A percentile compares a stretch with the other conserved stretches of the same genome.
These are phyloP conservation scores for Zaprionus taronus DNA, from an alignment of 1,140 invertebrate genomes.

Conservation along the genomic window DNA sequence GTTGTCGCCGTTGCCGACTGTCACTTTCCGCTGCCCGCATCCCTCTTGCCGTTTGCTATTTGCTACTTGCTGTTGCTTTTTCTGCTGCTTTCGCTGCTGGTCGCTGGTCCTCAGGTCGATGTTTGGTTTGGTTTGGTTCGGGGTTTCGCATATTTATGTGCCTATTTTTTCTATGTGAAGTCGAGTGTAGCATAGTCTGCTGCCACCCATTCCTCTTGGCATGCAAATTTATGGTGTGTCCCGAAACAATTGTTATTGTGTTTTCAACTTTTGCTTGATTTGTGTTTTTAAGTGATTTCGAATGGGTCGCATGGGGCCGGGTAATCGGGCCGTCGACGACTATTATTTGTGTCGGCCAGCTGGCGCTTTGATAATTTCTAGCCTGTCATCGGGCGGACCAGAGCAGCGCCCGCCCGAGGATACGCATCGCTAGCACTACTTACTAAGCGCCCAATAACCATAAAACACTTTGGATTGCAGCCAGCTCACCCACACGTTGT, in stretches of 20 bases:
- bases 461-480: conserved; percentile 71
- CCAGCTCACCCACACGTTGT: conserved; percentile 20
- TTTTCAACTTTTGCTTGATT: conserved; percentile 83
- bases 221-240: conserved; percentile 82
- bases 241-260: conserved; percentile 83
- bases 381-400: conserved; percentile 54
- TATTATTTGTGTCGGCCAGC: conserved; percentile 54
- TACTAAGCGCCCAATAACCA: conserved; percentile 76
- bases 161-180: conserved; percentile 72
- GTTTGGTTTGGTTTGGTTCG: conserved; percentile 15
- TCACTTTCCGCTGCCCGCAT: neutral
- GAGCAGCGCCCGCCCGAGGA: conserved; percentile 5
- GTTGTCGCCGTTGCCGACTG: conserved; percentile 57
- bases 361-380: conserved; percentile 69
- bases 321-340: conserved; percentile 43
- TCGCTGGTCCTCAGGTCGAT: conserved; percentile 25
- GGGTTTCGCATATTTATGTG: conserved; percentile 71
- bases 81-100: neutral
- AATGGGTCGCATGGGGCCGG: conserved; percentile 72
- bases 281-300: conserved; percentile 83
- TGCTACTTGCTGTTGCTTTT: neutral
- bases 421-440: conserved; percentile 53
- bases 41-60: neutral
- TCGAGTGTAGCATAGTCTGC: conserved; percentile 24
- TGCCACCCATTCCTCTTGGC: conserved; percentile 62